Base-by-base conservation (phyloP, 1,140 invertebrate species). In the Conopomorpha cramerella region DNA sequence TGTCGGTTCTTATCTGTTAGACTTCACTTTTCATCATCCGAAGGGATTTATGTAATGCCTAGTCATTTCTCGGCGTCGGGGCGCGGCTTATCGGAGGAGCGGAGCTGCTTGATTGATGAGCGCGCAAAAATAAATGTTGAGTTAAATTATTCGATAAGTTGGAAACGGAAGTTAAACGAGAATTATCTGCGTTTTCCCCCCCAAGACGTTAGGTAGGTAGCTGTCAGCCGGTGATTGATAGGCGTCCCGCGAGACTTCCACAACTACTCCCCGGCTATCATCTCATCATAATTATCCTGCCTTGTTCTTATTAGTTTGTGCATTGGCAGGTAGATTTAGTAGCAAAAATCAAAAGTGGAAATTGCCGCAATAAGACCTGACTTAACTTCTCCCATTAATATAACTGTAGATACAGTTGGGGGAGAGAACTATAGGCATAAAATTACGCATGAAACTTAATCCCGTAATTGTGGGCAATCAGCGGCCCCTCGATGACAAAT, bases 131-230 rank as follows among this genome's bases (percentile, higher is more conserved):
- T 79, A 79, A 79, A 79, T 77, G 73, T 73, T 77, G 67, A 77
- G 71, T 79, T 79, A 79, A 79, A 79, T 79, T 79, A 79, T 79
- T 79, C 77, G 77, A 79, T 79, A 77, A 79, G 77, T 79, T 79
- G 68, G 58, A 67, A 77, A 77, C 73, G 77, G 72, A 79, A 79
- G 77, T 79, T 79, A 77, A 79, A 74, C 66, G 72, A 67, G 71
- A 77, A 74, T 79, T 77, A 79, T 79, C 76, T 77, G 71, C 70
- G 66, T 70, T 64, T 66, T 68, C 56, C 64, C 64, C 63, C 58
- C 46, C 42, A 70, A 74, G 63, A 72, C 65, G 70, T 74, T 55
- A 67, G 60, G 64, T 60, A 64, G 72, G 66, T 71, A 70, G 55
- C 61, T 70, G 62, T 67, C 63, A 70, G 71, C 60, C 55, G 51